Percentiles rank a stretch among this genome's conserved stretches.
Evolutionary conservation across 2,113 vertebrate genomes (phyloP).

Genomic region (Oxyura jamaicensis): DNA sequence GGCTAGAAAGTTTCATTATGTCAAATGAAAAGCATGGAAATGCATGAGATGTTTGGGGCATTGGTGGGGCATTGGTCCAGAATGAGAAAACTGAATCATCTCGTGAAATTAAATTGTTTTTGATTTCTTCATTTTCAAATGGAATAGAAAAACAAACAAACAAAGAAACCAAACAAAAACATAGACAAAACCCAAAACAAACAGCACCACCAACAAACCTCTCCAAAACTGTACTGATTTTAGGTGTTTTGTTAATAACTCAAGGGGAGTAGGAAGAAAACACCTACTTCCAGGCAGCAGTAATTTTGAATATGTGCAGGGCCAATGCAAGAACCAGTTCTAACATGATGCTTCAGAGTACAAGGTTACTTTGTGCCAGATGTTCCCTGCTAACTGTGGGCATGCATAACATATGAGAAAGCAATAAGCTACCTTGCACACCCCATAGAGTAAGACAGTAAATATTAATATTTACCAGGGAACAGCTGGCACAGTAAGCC

Average conservation of each 20-base stretch:
- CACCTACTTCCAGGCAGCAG: background rate
- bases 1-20: background rate
- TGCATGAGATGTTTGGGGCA: background rate
- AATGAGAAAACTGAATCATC: background rate
- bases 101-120: background rate
- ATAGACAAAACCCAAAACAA: too few species aligned
- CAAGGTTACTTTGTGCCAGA: background rate
- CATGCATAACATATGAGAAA: background rate
- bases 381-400: background rate
- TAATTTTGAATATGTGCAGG: background rate
- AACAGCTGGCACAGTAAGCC: background rate
- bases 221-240: background rate
- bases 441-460: background rate
- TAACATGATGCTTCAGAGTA: background rate
- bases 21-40: background rate
- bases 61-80: background rate
- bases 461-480: background rate
- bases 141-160: background rate
- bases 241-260: background rate
- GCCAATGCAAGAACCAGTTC: rapidly evolving
- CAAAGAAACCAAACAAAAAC: too few species aligned
- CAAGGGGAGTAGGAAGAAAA: background rate
- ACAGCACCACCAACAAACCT: too few species aligned
- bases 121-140: background rate
- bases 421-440: background rate